Conservation (phyloP, 2,113 vertebrate species). For the Microcebus griseorufus region DNA sequence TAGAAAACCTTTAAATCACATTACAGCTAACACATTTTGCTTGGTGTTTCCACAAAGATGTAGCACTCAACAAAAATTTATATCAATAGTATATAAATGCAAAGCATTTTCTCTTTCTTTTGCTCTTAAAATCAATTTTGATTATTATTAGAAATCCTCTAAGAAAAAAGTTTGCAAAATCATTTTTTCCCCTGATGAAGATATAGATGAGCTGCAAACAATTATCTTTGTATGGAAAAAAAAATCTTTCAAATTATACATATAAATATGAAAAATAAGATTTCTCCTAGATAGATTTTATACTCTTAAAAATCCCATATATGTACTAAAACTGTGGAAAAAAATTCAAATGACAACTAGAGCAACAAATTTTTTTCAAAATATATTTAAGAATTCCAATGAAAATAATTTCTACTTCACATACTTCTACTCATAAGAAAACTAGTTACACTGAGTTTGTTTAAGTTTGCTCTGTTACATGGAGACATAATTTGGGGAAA, state of each 20-base stretch:
- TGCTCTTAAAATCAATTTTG: not conserved
- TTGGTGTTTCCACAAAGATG: not conserved
- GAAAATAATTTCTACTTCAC: not conserved
- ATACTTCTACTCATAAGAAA: not conserved
- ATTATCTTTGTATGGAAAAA: not conserved
- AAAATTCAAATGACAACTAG: not conserved
- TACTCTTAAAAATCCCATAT: not conserved
- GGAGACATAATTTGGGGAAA: not conserved
- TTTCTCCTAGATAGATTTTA: not conserved
- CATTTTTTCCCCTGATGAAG: not conserved
- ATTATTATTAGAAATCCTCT: not conserved
- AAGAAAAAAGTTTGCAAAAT: not conserved
- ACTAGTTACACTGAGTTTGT: not conserved
- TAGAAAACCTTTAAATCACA: not conserved
- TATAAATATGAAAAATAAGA: not conserved
- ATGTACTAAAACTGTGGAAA: not conserved
- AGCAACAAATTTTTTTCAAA: not conserved
- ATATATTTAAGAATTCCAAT: not conserved
- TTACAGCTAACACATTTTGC: not conserved
- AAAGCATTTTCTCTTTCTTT: not conserved
- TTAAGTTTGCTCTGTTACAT: not conserved
- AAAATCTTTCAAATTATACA: not conserved
- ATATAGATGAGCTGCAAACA: not conserved
- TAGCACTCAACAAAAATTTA: not conserved
- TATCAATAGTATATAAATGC: not conserved